A percentile compares a stretch with the other conserved stretches of the same genome.
Conservation (phyloP, 1,140 invertebrate species). For the Solenopsis fugax region DNA sequence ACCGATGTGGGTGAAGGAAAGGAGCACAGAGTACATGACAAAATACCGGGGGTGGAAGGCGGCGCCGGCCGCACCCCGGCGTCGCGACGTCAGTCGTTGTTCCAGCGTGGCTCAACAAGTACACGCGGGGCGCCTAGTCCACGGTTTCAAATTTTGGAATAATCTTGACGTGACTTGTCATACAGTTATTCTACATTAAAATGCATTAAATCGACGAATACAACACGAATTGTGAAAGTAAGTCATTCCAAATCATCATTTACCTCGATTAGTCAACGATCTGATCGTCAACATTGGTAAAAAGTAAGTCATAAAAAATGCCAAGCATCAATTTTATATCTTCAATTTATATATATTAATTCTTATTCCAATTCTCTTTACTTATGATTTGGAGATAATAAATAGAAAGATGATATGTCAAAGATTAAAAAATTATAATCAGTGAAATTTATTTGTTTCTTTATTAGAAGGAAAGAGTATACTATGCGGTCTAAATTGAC, state of each 20-base stretch:
- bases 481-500: conserved; percentile 79
- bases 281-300: not conserved
- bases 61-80: conserved; percentile 82
- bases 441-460: conserved; percentile 13
- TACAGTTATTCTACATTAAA: not conserved
- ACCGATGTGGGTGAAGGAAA: conserved; percentile 7
- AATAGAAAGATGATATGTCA: not conserved
- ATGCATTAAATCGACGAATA: conserved; percentile 27
- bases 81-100: conserved; percentile 81
- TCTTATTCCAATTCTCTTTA: conserved; percentile 14
- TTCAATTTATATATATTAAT: conserved; percentile 2
- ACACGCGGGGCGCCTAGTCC: conserved; percentile 69
- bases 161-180: conserved; percentile 23
- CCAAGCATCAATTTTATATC: not conserved
- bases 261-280: conserved; percentile 37
- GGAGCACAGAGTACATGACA: conserved; percentile 75
- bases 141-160: conserved; percentile 63
- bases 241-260: not conserved
- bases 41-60: conserved; percentile 78
- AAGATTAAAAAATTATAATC: not conserved
- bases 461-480: conserved; percentile 14
- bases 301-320: conserved; percentile 32
- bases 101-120: conserved; percentile 83
- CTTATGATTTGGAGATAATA: not conserved
- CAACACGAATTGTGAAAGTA: not conserved